Conservation (phyloP, 2,113 vertebrate genomes). For the Nannospalax galili region DNA sequence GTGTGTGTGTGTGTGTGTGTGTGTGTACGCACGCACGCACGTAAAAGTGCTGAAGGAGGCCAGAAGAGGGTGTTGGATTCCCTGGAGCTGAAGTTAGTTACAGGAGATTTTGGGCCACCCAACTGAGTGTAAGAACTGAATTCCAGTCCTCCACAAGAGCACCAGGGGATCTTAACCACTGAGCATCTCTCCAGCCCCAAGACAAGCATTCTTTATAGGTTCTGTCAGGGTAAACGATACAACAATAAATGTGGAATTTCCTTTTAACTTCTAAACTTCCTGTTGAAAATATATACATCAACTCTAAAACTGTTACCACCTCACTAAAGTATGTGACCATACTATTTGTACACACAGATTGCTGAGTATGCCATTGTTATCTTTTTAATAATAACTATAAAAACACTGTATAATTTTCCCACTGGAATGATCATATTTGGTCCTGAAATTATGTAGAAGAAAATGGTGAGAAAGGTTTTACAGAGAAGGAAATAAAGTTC, state of each 20-base stretch:
- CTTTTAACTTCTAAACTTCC: conserved; percentile 6
- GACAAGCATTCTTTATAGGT: not conserved
- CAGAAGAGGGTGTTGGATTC: not conserved
- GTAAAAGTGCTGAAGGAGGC: not conserved
- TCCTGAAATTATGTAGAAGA: not conserved
- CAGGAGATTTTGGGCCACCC: too few relatives aligned
- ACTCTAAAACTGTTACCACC: not conserved
- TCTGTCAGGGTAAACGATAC: conserved; percentile 29
- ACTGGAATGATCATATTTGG: not conserved
- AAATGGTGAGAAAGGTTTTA: conserved; percentile 2
- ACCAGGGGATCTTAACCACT: not conserved
- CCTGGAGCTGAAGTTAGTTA: not conserved
- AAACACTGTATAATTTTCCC: not conserved
- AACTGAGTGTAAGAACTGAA: not conserved
- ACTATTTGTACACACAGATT: not conserved
- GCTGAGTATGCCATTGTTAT: not conserved
- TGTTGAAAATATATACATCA: not conserved
- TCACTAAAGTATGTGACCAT: not conserved
- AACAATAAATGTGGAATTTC: not conserved
- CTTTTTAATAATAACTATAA: conserved; percentile 20
- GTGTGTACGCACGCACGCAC: not conserved
- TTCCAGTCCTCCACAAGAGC: not conserved
- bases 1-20: too few relatives aligned
- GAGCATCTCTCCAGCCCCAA: not conserved
- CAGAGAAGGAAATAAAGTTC: not conserved